A percentile compares a stretch with the other conserved stretches of the same genome.
Conservation (phyloP, 1,140 invertebrate genomes). For the Conus ventricosus region DNA sequence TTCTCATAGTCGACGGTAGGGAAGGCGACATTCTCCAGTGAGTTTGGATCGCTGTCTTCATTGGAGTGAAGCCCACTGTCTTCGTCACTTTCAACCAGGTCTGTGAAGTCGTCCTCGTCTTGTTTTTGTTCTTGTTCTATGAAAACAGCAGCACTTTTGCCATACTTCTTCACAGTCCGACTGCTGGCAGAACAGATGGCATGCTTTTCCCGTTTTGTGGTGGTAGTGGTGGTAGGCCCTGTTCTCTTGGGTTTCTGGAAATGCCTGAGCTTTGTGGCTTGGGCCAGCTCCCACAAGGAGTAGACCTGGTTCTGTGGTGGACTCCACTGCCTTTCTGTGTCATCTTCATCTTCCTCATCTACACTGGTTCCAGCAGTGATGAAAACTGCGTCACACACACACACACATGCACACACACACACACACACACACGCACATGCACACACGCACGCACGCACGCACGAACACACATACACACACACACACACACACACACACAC, state of each 20-base stretch:
- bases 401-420: constrained; percentile 11
- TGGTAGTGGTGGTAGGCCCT: background rate
- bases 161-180: background rate
- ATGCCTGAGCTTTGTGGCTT: background rate
- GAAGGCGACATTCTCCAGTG: background rate
- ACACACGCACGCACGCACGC: too few relatives aligned
- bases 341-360: background rate
- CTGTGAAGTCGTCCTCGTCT: background rate
- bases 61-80: background rate
- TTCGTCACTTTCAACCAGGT: too few relatives aligned
- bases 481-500: too few relatives aligned
- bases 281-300: background rate
- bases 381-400: background rate
- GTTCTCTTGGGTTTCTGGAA: background rate
- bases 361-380: background rate
- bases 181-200: background rate
- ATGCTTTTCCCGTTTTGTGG: background rate
- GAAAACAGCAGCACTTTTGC: background rate
- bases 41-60: background rate
- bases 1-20: background rate
- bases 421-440: background rate
- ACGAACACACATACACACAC: too few relatives aligned
- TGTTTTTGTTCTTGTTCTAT: background rate
- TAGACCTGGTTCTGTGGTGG: background rate
- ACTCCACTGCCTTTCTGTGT: background rate